Evolutionary conservation across 1,140 invertebrate genomes (phyloP), one percentile per base, ranked within the genome.

Genomic region (Steinernema feltiae): DNA sequence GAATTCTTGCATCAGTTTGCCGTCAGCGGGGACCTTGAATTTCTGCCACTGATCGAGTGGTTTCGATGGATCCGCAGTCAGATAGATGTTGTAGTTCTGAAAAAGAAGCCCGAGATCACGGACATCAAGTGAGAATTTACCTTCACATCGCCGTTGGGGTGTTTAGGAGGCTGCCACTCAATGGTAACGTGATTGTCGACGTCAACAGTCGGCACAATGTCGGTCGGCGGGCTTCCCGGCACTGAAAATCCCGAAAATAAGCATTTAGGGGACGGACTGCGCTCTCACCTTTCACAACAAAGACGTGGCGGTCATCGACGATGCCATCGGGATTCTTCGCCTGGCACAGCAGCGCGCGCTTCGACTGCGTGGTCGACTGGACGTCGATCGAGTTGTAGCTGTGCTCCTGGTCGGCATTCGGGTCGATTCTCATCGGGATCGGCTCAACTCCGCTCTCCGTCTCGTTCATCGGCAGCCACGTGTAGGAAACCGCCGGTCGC

Each of bases 1-100:
- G 32, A 85, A 84, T 21, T 63, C 53, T 27, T 63, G 53, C 24
- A 79, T 79, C 17, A 84, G 69, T 53, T 78, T 81, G 21, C 76
- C 80, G 21, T 30, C 30, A 0, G 71, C 69, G 1, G 70, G 75
- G 18, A 84, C 79, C 17, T 77, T 70, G 78, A 85, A 84, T 17
- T 69, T 75, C 71, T 82, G 83, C 84, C 84, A 85, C 74, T 86
- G 77, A 53, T 86, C 84, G n/a, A 85, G 53, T 18, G 84, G 84
- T 32, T 79, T 79, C 12, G 80, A 82, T 21, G 84, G 83, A 77
- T 85, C 84, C 32, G 83, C 77, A 21, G 83, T 81, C 1, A 85
- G 48, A 76, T 86, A 86, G 12, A 85, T 78, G n/a, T 77, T 71
- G 73, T 83, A 86, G 2, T 70, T 73, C 80, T 82, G 41, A 48